Base-by-base conservation (phyloP, 2,797 vertebrate species). In the Diplodus puntazzo region DNA sequence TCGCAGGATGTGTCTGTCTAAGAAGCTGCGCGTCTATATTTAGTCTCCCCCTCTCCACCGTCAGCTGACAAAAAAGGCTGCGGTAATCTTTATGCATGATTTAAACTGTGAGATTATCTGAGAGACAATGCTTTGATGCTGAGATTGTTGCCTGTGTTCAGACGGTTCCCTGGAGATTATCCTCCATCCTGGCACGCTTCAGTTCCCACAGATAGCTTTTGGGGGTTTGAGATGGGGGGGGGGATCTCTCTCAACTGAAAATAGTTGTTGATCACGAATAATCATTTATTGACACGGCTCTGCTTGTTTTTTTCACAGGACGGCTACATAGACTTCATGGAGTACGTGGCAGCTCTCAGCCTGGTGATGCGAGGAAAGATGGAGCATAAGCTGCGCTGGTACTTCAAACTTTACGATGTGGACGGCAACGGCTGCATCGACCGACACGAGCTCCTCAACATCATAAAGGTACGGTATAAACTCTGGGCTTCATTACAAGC, bases 341-440 rank as follows among this genome's bases (percentile, higher is more conserved):
- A 98, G 88, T 98, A 98, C 0, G 97, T 98, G 75, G 97, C 97
- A 0, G 97, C 97, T 5, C 95, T 98, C 76, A 98, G 97, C 85
- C 95, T 98, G 0, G 96, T 98, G 74, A 96, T 98, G 90, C 91
- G 97, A 18, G 97, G 97, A 14, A 98, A 98, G 91, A 97, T 98
- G 96, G 97, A 98, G 92, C 97, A 98, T 92, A 98, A 98, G 61
- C 79, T 98, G 69, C 95, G 97, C 54, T 98, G 97, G 97, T 98
- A 98, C 80, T 98, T 98, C 93, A 97, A 97, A 77, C 96, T 98
- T 14, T 98, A 98, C 39, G 97, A 98, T 30, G 97, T 97, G 64
- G 97, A 98, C 4, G 97, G 97, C 59, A 98, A 98, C 0, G 97
- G 97, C 88, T 98, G 97, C 93, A 98, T 98, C 2, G 97, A 98